phyloP scores from a whole-genome alignment of 92 coral and sea anemone species.

The Bergia puertoricense region DNA sequence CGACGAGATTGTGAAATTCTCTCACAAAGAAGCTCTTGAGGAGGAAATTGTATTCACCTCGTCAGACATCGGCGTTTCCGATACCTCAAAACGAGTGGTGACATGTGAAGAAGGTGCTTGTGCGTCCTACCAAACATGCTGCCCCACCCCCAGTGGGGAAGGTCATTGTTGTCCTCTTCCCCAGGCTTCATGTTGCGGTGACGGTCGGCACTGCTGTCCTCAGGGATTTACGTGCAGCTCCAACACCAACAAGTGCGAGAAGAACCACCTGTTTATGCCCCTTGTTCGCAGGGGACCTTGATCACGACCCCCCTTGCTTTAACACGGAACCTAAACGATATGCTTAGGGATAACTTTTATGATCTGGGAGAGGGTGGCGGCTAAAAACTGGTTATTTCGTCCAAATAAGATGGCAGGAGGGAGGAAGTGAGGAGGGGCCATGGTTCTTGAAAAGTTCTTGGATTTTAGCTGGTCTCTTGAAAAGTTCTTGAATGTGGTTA shows the following conservation, averaged over 20 bases:
- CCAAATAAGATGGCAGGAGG: too few species aligned
- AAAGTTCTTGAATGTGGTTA: too few species aligned
- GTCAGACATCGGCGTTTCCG: constrained; percentile 16
- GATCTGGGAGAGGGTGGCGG: background rate
- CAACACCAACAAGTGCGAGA: constrained; percentile 37
- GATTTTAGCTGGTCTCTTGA: too few species aligned
- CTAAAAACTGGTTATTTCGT: too few species aligned
- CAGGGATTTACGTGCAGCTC: constrained; percentile 69
- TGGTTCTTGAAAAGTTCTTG: too few species aligned
- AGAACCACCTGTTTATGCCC: constrained; percentile 18
- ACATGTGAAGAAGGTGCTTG: constrained; percentile 44
- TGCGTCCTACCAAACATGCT: constrained; percentile 56
- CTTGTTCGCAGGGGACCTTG: constrained; percentile 30
- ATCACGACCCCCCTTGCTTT: background rate
- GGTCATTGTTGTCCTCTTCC: constrained; percentile 74
- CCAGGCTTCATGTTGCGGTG: constrained; percentile 73
- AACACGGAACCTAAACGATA: too few species aligned
- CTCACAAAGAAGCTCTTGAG: background rate
- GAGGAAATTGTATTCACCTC: constrained; percentile 24
- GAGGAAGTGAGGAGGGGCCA: too few species aligned
- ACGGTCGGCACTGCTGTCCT: constrained; percentile 76
- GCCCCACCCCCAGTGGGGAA: constrained; percentile 47
- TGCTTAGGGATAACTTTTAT: background rate
- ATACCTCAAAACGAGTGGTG: constrained; percentile 32
- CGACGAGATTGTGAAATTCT: background rate